Percentiles rank a stretch among this genome's conserved stretches.
These are phyloP conservation scores for Heliconius charithonia DNA, from an alignment of 2,888 invertebrate genomes.

Conservation along the genomic window DNA sequence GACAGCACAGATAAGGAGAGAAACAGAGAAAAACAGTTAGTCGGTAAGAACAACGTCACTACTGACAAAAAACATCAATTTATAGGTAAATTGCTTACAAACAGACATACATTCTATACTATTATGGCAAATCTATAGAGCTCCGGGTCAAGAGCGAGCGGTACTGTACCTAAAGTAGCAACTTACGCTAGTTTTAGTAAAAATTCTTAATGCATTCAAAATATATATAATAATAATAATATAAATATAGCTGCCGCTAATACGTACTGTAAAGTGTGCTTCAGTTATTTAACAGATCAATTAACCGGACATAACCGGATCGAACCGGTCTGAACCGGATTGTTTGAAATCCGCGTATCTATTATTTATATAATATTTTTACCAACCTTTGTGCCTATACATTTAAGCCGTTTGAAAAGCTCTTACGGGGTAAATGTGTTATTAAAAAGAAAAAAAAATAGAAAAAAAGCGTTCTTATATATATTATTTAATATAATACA, in stretches of 20 bases:
- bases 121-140: slow-evolving; percentile 78
- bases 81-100: slow-evolving; percentile 76
- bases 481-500: slow-evolving; percentile 58
- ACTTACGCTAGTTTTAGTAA: slow-evolving; percentile 81
- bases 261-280: slow-evolving; percentile 75
- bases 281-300: background rate
- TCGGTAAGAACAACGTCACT: slow-evolving; percentile 39
- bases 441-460: slow-evolving; percentile 19
- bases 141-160: slow-evolving; percentile 50
- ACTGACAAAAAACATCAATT: slow-evolving; percentile 65
- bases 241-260: slow-evolving; percentile 69
- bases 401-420: slow-evolving; percentile 81
- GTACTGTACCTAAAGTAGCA: slow-evolving; percentile 65
- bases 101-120: slow-evolving; percentile 66
- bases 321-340: background rate
- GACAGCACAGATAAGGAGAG: slow-evolving; percentile 1
- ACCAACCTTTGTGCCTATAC: slow-evolving; percentile 82
- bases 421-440: slow-evolving; percentile 70
- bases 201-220: slow-evolving; percentile 83
- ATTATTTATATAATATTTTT: slow-evolving; percentile 58
- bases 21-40: background rate
- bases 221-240: slow-evolving; percentile 68
- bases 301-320: slow-evolving; percentile 11
- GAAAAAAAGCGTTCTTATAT: slow-evolving; percentile 19
- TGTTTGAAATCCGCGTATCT: background rate